Conservation (phyloP, 2,113 vertebrate species). For the Periophthalmus modestus region DNA sequence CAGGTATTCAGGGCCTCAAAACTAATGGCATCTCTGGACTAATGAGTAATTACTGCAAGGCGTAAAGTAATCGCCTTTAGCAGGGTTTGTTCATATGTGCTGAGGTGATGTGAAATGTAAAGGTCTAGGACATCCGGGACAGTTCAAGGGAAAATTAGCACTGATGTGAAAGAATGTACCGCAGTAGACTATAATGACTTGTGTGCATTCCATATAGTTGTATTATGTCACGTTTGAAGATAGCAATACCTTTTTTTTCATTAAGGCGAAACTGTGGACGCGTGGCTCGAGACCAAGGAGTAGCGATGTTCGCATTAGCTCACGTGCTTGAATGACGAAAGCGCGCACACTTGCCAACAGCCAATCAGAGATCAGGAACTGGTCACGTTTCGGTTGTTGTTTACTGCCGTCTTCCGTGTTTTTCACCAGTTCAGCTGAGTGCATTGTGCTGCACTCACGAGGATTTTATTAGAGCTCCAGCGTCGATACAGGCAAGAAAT, state of each 20-base stretch:
- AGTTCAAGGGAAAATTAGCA: constrained; percentile 13
- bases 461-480: neutral
- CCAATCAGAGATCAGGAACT: neutral
- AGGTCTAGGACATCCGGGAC: neutral
- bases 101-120: constrained; percentile 54
- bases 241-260: neutral
- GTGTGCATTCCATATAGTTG: neutral
- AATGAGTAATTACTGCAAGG: constrained; percentile 19
- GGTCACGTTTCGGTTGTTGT: constrained; percentile 6
- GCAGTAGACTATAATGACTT: neutral
- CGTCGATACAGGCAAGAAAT: constrained; percentile 37
- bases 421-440: neutral
- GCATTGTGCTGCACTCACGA: neutral
- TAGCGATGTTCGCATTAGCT: neutral
- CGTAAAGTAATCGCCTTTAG: constrained; percentile 31
- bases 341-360: neutral
- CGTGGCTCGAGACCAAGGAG: neutral
- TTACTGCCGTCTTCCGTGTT: constrained; percentile 17
- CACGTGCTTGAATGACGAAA: constrained; percentile 27
- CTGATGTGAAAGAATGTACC: neutral
- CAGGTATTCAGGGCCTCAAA: constrained; percentile 14
- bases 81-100: constrained; percentile 51
- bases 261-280: neutral
- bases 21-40: constrained; percentile 15
- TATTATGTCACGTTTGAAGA: neutral